phyloP scores from a whole-genome alignment of 1,140 invertebrate species.

The Leptinotarsa lineolata region DNA sequence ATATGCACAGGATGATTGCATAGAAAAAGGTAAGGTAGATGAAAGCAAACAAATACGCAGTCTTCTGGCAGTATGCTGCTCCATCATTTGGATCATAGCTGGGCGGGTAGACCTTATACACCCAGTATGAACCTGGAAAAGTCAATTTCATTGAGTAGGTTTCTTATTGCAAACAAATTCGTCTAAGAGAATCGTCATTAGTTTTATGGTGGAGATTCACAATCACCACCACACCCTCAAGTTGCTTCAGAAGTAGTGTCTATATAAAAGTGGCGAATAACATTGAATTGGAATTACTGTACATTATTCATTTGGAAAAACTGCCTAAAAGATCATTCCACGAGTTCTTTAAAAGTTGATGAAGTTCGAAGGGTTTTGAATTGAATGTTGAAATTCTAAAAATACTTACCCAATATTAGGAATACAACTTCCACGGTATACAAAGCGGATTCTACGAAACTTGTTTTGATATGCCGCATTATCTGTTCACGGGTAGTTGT shows the following conservation, averaged over 20 bases:
- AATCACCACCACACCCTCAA: too few relatives aligned
- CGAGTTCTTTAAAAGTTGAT: too few relatives aligned
- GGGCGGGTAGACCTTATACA: slow-evolving; percentile 43
- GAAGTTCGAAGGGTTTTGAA: too few relatives aligned
- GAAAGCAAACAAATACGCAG: slow-evolving; percentile 48
- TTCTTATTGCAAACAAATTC: too few relatives aligned
- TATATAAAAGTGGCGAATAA: too few relatives aligned
- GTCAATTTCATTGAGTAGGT: not conserved
- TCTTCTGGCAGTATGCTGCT: slow-evolving; percentile 40
- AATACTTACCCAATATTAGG: slow-evolving; percentile 42
- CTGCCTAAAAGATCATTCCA: too few relatives aligned
- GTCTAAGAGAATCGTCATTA: too few relatives aligned
- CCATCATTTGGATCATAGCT: slow-evolving; percentile 34
- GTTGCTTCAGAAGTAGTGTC: too few relatives aligned
- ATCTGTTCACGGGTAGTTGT: slow-evolving; percentile 37
- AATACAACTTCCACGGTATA: slow-evolving; percentile 43
- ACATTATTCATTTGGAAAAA: too few relatives aligned
- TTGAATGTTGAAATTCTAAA: too few relatives aligned
- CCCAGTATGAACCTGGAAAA: slow-evolving; percentile 43
- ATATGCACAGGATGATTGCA: slow-evolving; percentile 24
- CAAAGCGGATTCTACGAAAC: slow-evolving; percentile 39
- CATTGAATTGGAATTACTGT: too few relatives aligned
- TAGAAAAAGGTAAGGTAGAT: slow-evolving; percentile 38
- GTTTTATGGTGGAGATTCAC: too few relatives aligned
- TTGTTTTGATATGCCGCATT: slow-evolving; percentile 27